Base-by-base conservation (phyloP, 2,797 vertebrate genomes). In the Coranthus polyacanthus region DNA sequence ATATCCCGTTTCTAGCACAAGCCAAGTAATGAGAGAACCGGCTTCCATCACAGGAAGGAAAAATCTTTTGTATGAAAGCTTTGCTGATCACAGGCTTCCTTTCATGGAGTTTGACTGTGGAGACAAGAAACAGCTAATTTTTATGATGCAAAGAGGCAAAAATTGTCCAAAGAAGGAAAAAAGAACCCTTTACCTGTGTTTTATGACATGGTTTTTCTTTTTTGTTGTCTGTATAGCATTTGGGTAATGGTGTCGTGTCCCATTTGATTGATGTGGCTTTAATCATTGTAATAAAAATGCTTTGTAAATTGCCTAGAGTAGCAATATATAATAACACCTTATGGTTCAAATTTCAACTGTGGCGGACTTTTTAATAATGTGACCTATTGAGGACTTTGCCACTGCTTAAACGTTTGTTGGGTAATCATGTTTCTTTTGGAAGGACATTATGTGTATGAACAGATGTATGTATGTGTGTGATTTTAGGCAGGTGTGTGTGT, bases 291-390 rank as follows among this genome's bases (percentile, higher is more conserved):
- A 95, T 94, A 76, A 92, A 85, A 85, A 84, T 84, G 96, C 96
- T 96, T 95, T 96, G 96, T 98, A 96, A 97, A 96, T 97, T 92
- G 96, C 93, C 92, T 97, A 95, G 95, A 96, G 93, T 98, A 97
- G 96, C 96, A 96, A 96, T 97, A 96, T 96, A 95, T 93, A 95
- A 95, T 93, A 94, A 95, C 88, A 92, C 95, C 94, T 96, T 94
- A 93, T 94, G 93, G 95, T 95, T 95, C 94, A 94, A 94, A 95
- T 96, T 94, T 96, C 94, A 95, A 94, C 92, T 95, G 82, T 96
- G 96, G 95, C 93, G 78, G 92, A 95, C 92, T 95, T 96, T 96
- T 95, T 94, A 95, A 93, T 95, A 94, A 95, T 93, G 93, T 95
- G 93, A 96, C 94, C 90, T 93, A 93, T 90, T 92, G 94, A 95